Conservation (phyloP, 37 sponge, comb jelly and placozoan species). For the Agelas oroides region DNA sequence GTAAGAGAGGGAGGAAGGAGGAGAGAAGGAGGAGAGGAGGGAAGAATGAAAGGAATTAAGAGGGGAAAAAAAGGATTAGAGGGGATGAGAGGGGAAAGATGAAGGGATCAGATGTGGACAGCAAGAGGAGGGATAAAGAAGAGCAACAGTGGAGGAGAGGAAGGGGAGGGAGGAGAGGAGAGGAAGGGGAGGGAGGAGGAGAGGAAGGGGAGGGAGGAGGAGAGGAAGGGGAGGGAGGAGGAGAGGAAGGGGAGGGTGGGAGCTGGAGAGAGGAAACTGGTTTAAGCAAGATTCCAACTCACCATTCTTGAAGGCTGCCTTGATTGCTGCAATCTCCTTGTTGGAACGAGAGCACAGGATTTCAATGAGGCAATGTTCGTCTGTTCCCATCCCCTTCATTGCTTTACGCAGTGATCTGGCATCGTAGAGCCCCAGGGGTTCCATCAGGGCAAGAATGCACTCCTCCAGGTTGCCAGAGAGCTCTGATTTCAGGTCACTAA, state of each 20-base stretch:
- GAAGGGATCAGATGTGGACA: background rate
- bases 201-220: background rate
- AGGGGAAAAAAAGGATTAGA: background rate
- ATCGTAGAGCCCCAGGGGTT: constrained; percentile 42
- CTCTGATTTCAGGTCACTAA: constrained; percentile 93
- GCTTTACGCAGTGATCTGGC: constrained; percentile 58
- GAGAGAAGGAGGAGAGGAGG: background rate
- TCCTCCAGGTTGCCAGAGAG: constrained; percentile 90
- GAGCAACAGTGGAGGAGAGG: background rate
- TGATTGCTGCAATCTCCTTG: constrained; percentile 60
- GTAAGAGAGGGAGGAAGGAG: background rate
- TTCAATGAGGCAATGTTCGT: constrained; percentile 78
- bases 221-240: background rate
- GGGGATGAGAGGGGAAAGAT: background rate
- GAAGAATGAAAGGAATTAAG: background rate
- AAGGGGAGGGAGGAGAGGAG: background rate
- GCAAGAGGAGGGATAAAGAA: background rate
- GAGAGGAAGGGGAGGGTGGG: background rate
- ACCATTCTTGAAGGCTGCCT: constrained; percentile 38
- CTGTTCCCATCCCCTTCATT: constrained; percentile 84
- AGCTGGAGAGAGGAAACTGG: background rate
- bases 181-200: background rate
- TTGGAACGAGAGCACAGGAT: constrained; percentile 71
- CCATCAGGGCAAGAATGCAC: constrained; percentile 77
- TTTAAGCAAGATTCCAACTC: background rate